Evolutionary conservation across 2,113 vertebrate genomes (phyloP).

Genomic region (Larimichthys crocea): DNA sequence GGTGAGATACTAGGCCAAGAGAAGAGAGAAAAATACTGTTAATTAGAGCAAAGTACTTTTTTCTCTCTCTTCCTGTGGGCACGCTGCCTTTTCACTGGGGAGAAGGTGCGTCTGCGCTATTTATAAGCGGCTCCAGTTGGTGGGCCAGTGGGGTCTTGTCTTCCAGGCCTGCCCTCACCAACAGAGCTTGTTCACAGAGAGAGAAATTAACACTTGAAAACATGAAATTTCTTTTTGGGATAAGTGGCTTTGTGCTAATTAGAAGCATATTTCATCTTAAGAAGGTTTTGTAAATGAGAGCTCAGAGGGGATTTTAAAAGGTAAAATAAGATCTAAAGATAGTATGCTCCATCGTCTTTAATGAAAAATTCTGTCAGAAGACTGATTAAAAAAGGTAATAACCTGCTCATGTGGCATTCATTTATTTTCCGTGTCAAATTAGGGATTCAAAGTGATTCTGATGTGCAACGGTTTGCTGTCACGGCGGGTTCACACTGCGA

Average conservation of each 20-base stretch:
- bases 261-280: slow-evolving; percentile 30
- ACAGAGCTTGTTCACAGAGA: slow-evolving; percentile 22
- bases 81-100: slow-evolving; percentile 40
- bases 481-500: not conserved
- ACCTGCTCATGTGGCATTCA: not conserved
- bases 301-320: not conserved
- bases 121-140: slow-evolving; percentile 62
- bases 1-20: slow-evolving; percentile 36
- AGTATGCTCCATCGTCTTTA: not conserved
- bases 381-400: slow-evolving; percentile 36
- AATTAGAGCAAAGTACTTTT: slow-evolving; percentile 65
- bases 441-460: slow-evolving; percentile 17
- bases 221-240: not conserved
- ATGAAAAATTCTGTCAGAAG: slow-evolving; percentile 22
- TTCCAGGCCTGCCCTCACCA: slow-evolving; percentile 18
- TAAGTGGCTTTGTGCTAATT: slow-evolving; percentile 26
- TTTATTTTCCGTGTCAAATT: slow-evolving; percentile 25
- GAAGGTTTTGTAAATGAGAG: slow-evolving; percentile 22
- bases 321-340: slow-evolving; percentile 37
- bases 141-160: slow-evolving; percentile 41
- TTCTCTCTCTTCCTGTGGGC: slow-evolving; percentile 9
- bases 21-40: slow-evolving; percentile 49
- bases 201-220: slow-evolving; percentile 24
- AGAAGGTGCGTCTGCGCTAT: slow-evolving; percentile 61
- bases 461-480: not conserved